Base-by-base conservation (phyloP, 2,888 invertebrate genomes). In the Scaptomyza tumidula region DNA sequence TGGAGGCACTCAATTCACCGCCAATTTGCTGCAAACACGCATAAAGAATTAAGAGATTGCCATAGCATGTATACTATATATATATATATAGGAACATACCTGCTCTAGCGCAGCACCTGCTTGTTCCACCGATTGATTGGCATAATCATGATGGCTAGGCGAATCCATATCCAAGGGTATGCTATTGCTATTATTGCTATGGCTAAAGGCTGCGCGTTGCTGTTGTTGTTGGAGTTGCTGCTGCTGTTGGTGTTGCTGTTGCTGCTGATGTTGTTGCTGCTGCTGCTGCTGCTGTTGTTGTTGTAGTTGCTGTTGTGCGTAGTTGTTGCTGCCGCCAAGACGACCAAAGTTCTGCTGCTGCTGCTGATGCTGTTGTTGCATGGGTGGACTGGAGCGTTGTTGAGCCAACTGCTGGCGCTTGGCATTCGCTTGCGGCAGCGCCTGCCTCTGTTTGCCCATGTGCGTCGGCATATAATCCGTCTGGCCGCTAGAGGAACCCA, bases 1-100 rank as follows among this genome's bases (percentile, higher is more conserved):
- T 91, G 13, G 92, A 91, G 14, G 91, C 90, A 77, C 91, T 91
- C 31, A 92, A 80, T 48, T 87, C 86, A 61, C 91, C 88, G 70
- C 92, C 91, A 75, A 92, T 91, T 90, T 91, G 89, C 92, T 92
- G 56, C 0, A 76, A 85, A 60, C 1, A 49, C 44, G 57, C n/a
- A 52, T 33, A 66, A 35, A 50, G 46, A 37, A 24, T 61, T 14
- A 48, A 4, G n/a, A 0, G 19, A 19, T 19, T 19, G 19, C 19
- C 19, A 31, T 16, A 13, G 1, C 7, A 1, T 29, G 10, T 35
- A 9, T 11, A n/a, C n/a, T n/a, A n/a, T n/a, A n/a, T n/a, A n/a
- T n/a, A n/a, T n/a, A n/a, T 5, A 7, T 29, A 29, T 2, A 24
- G 1, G 7, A 3, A 41, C 57, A 37, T 67, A 91, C 91, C 88